phyloP scores from a whole-genome alignment of 2,113 vertebrate species.

The Hystrix brachyura region DNA sequence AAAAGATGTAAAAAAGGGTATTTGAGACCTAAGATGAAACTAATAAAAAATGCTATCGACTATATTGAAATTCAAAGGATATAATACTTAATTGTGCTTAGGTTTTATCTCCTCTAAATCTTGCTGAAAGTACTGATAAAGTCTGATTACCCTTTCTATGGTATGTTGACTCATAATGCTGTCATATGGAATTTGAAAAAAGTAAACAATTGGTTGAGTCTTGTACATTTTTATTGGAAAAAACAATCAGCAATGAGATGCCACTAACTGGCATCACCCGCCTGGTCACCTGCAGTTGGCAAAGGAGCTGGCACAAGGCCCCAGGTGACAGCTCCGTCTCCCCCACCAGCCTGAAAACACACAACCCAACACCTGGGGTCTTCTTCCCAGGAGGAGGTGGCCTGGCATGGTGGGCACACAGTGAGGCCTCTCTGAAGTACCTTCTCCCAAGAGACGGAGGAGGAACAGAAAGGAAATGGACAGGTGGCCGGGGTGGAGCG shows the following conservation, averaged over 20 bases:
- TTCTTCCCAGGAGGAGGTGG: conserved; percentile 35
- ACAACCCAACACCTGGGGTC: not conserved
- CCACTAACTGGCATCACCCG: not conserved
- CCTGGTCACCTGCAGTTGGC: not conserved
- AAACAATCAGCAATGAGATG: not conserved
- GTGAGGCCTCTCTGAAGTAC: not conserved
- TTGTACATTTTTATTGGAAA: not conserved
- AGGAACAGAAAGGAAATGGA: not conserved
- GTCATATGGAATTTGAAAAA: not conserved
- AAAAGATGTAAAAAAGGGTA: not conserved
- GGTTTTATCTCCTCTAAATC: not conserved
- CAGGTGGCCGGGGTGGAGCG: not conserved
- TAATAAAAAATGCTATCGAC: not conserved
- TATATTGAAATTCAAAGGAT: not conserved
- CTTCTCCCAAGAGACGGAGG: not conserved
- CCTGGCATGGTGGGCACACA: not conserved
- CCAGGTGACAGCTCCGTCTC: not conserved
- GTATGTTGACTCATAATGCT: not conserved
- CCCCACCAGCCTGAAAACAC: conserved; percentile 1
- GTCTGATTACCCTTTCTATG: not conserved
- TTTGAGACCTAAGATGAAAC: not conserved
- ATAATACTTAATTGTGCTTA: not conserved
- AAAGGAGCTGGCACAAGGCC: not conserved
- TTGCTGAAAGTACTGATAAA: not conserved
- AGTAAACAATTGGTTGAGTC: not conserved